Base-by-base conservation (phyloP, 2,113 vertebrate genomes). In the Nanorana parkeri region DNA sequence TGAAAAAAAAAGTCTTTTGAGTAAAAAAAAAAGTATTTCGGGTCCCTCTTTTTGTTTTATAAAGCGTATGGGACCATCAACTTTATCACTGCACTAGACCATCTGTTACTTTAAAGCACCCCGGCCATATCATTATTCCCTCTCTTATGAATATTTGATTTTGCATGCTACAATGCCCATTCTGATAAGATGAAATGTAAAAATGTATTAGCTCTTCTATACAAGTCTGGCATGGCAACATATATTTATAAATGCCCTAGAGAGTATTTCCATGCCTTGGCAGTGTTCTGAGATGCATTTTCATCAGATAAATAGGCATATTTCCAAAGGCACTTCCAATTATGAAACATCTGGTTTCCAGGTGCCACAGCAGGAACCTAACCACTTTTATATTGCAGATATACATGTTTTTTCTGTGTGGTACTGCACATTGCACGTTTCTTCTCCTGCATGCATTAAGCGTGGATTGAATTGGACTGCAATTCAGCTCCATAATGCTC, bases 311-410 rank as follows among this genome's bases (percentile, higher is more conserved):
- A 36, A 10, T 52, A 21, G 24, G 54, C 52, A 73, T 56, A 13
- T 73, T 21, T 73, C 69, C 69, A 73, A 56, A 3, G 52, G 71
- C 54, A 74, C 28, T 56, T 60, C n/a, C n/a, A 29, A 36, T 56
- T 29, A 73, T 56, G 20, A 7, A 58, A 60, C 71, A 74, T 74
- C 71, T 74, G 71, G 54, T 36, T 74, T 74, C 71, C 71, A 74
- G 71, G 54, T 58, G 26, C 51, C 71, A 60, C 56, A 74, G 0
- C 19, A 36, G 56, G 56, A 29, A 17, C 29, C 8, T 36, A 60
- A 15, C 54, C 71, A 58, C 54, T 7, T 24, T 32, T 29, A 17
- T 20, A 21, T 21, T 74, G 54, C 71, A 60, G 55, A 13, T 0
- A 74, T 32, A 11, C 26, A 74, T 20, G 26, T 28, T 28, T 32